A percentile compares a stretch with the other conserved stretches of the same genome.
phyloP scores from a whole-genome alignment of 2,888 invertebrate genomes.

The Myathropa florea region DNA sequence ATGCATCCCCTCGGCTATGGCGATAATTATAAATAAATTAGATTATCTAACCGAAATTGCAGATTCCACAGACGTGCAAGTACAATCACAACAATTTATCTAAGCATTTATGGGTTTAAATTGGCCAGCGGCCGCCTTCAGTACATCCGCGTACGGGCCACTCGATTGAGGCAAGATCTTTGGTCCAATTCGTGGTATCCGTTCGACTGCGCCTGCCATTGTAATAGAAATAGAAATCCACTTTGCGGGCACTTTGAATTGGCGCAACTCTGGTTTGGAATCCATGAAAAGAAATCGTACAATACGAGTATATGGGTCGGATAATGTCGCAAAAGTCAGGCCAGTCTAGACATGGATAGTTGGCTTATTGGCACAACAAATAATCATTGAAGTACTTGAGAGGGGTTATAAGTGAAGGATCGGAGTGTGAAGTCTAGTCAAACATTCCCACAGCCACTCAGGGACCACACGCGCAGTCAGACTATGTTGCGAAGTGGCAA shows the following conservation, averaged over 20 bases:
- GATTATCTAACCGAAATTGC: constrained; percentile 58
- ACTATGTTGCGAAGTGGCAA: constrained; percentile 27
- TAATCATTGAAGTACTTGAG: constrained; percentile 46
- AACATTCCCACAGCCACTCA: constrained; percentile 54
- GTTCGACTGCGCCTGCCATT: constrained; percentile 37
- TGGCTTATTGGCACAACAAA: constrained; percentile 41
- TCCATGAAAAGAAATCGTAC: neutral
- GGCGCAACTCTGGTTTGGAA: constrained; percentile 45
- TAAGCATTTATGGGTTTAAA: constrained; percentile 70
- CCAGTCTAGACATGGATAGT: constrained; percentile 51
- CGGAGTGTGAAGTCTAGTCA: constrained; percentile 58
- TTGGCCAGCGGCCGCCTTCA: constrained; percentile 36
- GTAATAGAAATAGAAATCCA: constrained; percentile 65
- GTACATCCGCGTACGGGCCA: constrained; percentile 6
- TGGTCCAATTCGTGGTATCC: constrained; percentile 58
- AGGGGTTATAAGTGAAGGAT: constrained; percentile 48
- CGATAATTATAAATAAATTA: constrained; percentile 60
- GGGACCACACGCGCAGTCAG: constrained; percentile 48
- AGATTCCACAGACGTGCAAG: constrained; percentile 33
- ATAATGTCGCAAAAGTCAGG: constrained; percentile 45
- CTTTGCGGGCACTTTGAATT: constrained; percentile 64
- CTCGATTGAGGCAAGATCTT: constrained; percentile 52
- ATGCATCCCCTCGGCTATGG: constrained; percentile 52
- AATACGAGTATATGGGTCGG: constrained; percentile 33
- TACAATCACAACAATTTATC: constrained; percentile 66